Evolutionary conservation across 2,888 invertebrate species (phyloP).

Genomic region (Caenorhabditis japonica): DNA sequence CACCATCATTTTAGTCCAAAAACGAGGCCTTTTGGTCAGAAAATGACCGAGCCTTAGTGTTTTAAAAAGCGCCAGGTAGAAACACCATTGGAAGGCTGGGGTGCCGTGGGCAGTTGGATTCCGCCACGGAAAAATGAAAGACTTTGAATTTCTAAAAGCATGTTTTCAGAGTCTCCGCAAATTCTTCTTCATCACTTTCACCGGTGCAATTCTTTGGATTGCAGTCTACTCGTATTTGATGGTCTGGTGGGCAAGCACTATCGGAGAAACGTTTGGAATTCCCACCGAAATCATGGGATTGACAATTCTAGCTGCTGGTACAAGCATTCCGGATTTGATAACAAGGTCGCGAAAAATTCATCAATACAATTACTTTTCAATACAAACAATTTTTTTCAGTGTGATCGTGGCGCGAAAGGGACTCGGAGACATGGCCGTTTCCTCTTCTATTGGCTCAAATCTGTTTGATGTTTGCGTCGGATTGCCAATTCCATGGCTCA

Average conservation of each 20-base stretch:
- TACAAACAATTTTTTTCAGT: constrained; percentile 80
- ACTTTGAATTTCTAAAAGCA: not conserved
- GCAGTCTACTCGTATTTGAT: constrained; percentile 89
- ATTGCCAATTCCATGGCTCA: constrained; percentile 95
- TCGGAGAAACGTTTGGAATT: constrained; percentile 90
- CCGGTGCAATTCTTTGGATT: constrained; percentile 79
- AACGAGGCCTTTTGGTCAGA: no score
- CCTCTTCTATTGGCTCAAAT: constrained; percentile 97
- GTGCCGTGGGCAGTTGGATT: no score
- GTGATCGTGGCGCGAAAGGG: constrained; percentile 98
- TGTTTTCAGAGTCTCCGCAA: constrained; percentile 74
- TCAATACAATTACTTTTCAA: no score
- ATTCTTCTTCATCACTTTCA: constrained; percentile 77
- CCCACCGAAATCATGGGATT: constrained; percentile 96
- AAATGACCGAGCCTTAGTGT: no score
- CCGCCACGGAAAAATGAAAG: no score
- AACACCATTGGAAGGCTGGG: no score
- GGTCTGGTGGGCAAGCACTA: constrained; percentile 99
- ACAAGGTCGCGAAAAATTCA: no score
- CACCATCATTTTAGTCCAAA: no score
- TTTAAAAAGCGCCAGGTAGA: no score
- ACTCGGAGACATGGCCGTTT: constrained; percentile 98
- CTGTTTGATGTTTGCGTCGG: constrained; percentile 98
- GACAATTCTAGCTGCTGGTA: constrained; percentile 95
- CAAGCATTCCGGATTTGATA: constrained; percentile 97